Percentiles rank a stretch among this genome's conserved stretches.
phyloP scores from a whole-genome alignment of 2,113 vertebrate species.

The Anarhynchus alexandrinus region DNA sequence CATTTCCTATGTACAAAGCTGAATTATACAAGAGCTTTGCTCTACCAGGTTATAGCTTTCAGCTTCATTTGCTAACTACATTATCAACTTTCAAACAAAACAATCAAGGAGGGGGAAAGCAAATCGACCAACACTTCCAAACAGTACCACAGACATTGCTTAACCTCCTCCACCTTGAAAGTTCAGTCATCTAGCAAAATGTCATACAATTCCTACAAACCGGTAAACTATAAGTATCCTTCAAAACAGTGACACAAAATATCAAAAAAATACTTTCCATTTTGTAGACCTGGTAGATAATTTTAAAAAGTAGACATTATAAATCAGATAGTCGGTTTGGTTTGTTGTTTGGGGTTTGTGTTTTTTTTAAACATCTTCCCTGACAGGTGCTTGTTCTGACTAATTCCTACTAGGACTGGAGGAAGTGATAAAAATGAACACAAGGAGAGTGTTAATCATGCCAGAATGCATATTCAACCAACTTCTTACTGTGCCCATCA shows the following conservation, averaged over 20 bases:
- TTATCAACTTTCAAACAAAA: background rate
- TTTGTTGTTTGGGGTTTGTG: too few species aligned
- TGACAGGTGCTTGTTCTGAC: background rate
- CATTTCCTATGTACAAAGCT: too few species aligned
- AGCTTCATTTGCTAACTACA: background rate
- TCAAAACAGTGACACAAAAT: background rate
- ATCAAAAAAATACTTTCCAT: background rate
- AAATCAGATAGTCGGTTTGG: background rate
- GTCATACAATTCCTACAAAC: background rate
- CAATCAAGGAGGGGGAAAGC: background rate
- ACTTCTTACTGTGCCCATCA: background rate
- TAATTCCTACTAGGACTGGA: background rate
- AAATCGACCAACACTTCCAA: background rate
- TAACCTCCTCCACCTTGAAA: background rate
- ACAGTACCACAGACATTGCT: background rate
- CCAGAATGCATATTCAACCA: background rate
- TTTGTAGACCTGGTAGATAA: background rate
- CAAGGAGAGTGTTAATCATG: background rate
- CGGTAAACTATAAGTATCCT: background rate
- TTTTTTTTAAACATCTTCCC: background rate
- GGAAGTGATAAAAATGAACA: background rate
- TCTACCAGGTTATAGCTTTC: background rate
- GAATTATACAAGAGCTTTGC: too few species aligned
- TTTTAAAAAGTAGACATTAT: background rate
- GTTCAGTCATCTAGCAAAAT: background rate